Conservation (phyloP, 2,113 vertebrate genomes). For the Gadus macrocephalus region DNA sequence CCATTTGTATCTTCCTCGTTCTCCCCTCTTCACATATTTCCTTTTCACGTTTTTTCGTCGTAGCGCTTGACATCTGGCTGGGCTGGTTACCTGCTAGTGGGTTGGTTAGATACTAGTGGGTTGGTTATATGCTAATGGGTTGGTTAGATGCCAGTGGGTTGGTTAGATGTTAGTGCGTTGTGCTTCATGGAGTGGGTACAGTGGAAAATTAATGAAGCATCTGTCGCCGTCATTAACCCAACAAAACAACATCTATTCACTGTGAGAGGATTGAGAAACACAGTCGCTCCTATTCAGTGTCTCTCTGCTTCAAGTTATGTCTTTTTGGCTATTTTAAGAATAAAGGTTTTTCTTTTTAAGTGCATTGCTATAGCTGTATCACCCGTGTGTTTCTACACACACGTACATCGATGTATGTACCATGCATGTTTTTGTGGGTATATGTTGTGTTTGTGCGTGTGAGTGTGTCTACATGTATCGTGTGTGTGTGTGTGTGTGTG, state of each 20-base stretch:
- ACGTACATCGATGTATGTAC: background rate
- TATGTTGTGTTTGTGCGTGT: background rate
- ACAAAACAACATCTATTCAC: constrained; percentile 43
- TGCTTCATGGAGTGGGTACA: constrained; percentile 66
- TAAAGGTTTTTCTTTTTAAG: constrained; percentile 13
- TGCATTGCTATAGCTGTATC: too few species aligned
- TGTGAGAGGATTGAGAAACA: constrained; percentile 63
- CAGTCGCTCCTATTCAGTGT: constrained; percentile 50
- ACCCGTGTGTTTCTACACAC: background rate
- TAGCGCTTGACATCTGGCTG: constrained; percentile 24
- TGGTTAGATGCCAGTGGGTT: constrained; percentile 59
- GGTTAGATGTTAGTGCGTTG: constrained; percentile 48
- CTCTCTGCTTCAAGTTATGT: constrained; percentile 50
- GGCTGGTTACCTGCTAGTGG: constrained; percentile 51
- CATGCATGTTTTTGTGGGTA: background rate
- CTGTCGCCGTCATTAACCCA: constrained; percentile 61
- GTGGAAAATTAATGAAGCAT: constrained; percentile 66
- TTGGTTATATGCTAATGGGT: constrained; percentile 59
- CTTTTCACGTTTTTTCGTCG: background rate
- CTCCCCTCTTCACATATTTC: constrained; percentile 14
- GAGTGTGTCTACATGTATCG: background rate
- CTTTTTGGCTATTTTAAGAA: constrained; percentile 42
- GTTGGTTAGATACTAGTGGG: constrained; percentile 49
- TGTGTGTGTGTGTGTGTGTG: background rate
- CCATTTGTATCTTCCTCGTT: background rate